Percentiles rank a stretch among this genome's conserved stretches.
phyloP scores from a whole-genome alignment of 2,888 invertebrate genomes.

The Taenaris catops region DNA sequence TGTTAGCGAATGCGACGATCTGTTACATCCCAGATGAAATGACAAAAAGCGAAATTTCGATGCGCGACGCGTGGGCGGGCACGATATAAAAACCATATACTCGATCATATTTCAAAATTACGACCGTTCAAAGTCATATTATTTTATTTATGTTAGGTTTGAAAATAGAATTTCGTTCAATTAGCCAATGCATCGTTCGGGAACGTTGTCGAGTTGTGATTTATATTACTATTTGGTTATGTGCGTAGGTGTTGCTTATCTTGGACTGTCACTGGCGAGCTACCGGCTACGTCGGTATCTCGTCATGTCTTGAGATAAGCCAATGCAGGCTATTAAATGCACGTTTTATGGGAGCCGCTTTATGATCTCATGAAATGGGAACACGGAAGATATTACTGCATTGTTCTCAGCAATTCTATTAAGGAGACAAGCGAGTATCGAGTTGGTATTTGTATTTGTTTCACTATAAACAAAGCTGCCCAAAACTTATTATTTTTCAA shows the following conservation, averaged over 20 bases:
- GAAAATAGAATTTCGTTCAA: conserved; percentile 27
- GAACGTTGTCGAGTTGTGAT: conserved; percentile 20
- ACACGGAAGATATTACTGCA: conserved; percentile 16
- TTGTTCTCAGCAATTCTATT: conserved; percentile 17
- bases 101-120: conserved; percentile 12
- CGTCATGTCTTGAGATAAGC: conserved; percentile 50
- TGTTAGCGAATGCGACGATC: too few species aligned
- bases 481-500: too few species aligned
- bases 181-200: conserved; percentile 23
- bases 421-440: not conserved
- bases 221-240: conserved; percentile 17
- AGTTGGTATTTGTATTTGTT: too few species aligned
- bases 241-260: conserved; percentile 45
- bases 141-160: conserved; percentile 21
- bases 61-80: conserved; percentile 10
- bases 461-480: too few species aligned
- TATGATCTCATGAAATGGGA: conserved; percentile 19
- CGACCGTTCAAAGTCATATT: conserved; percentile 19
- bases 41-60: too few species aligned
- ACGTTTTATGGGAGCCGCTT: conserved; percentile 33
- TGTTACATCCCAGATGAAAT: too few species aligned
- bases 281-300: conserved; percentile 41
- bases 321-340: conserved; percentile 40
- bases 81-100: conserved; percentile 5
- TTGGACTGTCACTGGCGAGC: conserved; percentile 42